Evolutionary conservation across 1,140 invertebrate species (phyloP), one percentile per base, ranked within the genome.

Genomic region (Geopemphigus sp.): DNA sequence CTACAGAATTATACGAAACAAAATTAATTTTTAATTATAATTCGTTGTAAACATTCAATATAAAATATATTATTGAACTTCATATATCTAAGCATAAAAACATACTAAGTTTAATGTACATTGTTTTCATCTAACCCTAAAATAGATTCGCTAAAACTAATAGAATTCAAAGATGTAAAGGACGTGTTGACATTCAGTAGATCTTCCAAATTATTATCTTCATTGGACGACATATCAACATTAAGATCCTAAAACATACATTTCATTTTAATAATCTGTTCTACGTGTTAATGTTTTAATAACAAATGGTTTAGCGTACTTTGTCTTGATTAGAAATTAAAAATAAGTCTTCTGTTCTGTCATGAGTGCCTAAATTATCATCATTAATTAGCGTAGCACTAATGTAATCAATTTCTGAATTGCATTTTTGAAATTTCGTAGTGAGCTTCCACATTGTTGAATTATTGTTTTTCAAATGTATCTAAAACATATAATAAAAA

Each of bases 201-300:
- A 47, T 78, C 74, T n/a, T 78, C 74, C 39, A 78, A 78, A 45
- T 63, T 78, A 54, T 63, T 78, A n/a, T 63, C 74, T 63, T n/a
- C 50, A 45, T 50, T 78, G 6, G 56, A 11, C 3, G 29, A 57
- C 11, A 78, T 26, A 59, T 78, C 74, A 45, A 3, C 17, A 19
- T 63, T 63, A 6, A 78, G 17, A 78, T 78, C 74, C 74, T 78
- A 47, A 47, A 78, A 78, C 14, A 78, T 59, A 22, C 24, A 19
- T 59, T 56, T 56, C 32, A 10, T 64, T 64, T 54, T 54, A 56
- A 57, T 56, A 32, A 17, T 11, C 59, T 24, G 22, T 29, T 54
- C 10, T 73, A 73, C 1, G 24, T 8, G 24, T 17, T 24, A 59
- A 76, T 26, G 1, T 68, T 11, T 8, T 11, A 50, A 68, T 68